Percentiles rank a stretch among this genome's conserved stretches.
These are phyloP conservation scores for Tachina grossa DNA, from an alignment of 2,888 invertebrate genomes.

Conservation along the genomic window DNA sequence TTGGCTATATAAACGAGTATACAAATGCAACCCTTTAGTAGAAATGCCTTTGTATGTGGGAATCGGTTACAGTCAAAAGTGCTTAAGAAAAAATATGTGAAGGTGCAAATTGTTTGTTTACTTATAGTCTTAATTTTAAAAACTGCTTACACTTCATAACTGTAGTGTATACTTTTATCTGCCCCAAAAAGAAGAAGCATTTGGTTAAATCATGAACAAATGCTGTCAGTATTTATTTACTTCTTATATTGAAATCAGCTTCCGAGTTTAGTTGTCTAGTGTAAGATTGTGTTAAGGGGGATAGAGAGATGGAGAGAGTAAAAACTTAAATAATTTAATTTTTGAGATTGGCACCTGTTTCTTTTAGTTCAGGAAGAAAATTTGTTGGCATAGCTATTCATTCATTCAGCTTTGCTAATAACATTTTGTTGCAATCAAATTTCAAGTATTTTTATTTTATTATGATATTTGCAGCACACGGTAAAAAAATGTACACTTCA, in stretches of 20 bases:
- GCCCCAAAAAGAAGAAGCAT: neutral
- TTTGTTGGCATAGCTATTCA: slow-evolving; percentile 4
- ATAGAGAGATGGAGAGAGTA: neutral
- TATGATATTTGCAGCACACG: slow-evolving; percentile 30
- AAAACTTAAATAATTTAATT: slow-evolving; percentile 46
- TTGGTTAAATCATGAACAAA: slow-evolving; percentile 4
- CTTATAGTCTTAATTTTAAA: no score
- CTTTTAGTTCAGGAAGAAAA: neutral
- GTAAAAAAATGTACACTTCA: slow-evolving; percentile 26
- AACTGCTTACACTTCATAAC: no score
- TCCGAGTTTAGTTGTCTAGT: no score
- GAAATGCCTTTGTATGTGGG: no score
- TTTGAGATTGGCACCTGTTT: slow-evolving; percentile 47
- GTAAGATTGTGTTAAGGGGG: no score
- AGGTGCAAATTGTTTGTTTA: no score
- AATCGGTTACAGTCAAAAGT: no score
- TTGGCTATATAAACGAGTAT: no score
- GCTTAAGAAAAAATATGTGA: no score
- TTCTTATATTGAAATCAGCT: no score
- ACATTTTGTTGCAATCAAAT: slow-evolving; percentile 59
- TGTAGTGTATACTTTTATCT: no score
- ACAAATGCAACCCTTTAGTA: no score
- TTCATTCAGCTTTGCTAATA: slow-evolving; percentile 18
- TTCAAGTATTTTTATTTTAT: slow-evolving; percentile 30
- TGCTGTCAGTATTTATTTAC: neutral